Base-by-base conservation (phyloP, 1,140 invertebrate genomes). In the Drosophila sproati region DNA sequence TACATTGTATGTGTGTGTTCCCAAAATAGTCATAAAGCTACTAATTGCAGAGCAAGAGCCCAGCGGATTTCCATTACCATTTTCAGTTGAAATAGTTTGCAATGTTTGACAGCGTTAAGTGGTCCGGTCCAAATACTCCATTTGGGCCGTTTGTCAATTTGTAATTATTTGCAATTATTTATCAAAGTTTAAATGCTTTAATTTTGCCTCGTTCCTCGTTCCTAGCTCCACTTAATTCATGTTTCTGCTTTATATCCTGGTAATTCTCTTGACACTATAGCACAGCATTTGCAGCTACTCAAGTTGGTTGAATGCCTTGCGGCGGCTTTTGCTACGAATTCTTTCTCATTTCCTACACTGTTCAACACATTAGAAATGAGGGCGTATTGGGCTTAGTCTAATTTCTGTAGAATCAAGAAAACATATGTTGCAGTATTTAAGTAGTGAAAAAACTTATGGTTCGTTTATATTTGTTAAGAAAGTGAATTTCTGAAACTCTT, bases 241-340 rank as follows among this genome's bases (percentile, higher is more conserved):
- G 51, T 55, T 62, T 43, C 68, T 51, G 35, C 7, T 60, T 59
- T 61, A 39, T 39, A 47, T 37, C 39, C 55, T 43, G 60, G 52
- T 28, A 52, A 64, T 72, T 59, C 59, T 56, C 68, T 39, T 8
- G 60, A 61, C 60, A 48, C 62, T 72, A 64, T 76, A 28, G 34
- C 73, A 31, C 6, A 79, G 66, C 83, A 69, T 82, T 87, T 88
- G 88, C 77, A 82, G 80, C 83, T 80, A 87, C 83, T 87, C 69
- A 87, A 89, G 80, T 75, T 87, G n/a, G 3, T 3, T 8, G 67
- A 83, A 87, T 88, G 83, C 64, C 85, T 88, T 66, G 80, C 69
- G 81, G 77, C 64, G 77, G 4, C 59, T 56, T 62, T 73, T 85
- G 77, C 69, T 69, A 56, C 70, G 67, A 80, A 72, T 72, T 78